These are phyloP conservation scores for Xenopus tropicalis DNA, from an alignment of 2,113 vertebrate species.

Conservation along the genomic window UCB_Xtro_10.0 CM004443.2:105349001-105349500, in stretches of 20 bases:
- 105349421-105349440: neutral
- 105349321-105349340: neutral
- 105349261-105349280: constrained; percentile 84
- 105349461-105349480: constrained; percentile 39
- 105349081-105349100: no score
- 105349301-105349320: neutral
- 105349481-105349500: constrained; percentile 88
- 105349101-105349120: no score
- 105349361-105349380: neutral
- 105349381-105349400: no score
- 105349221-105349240: constrained; percentile 93
- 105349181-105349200: constrained; percentile 96
- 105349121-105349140: no score
- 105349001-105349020: no score
- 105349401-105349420: neutral
- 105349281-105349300: constrained; percentile 7
- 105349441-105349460: no score
- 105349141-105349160: no score
- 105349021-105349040: no score
- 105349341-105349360: no score
- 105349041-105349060: no score
- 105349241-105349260: constrained; percentile 90
- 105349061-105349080: no score
- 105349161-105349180: constrained; percentile 56
- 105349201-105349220: constrained; percentile 94